Conservation (phyloP, 2,888 invertebrate species). For the Eupithecia vulgata region DNA sequence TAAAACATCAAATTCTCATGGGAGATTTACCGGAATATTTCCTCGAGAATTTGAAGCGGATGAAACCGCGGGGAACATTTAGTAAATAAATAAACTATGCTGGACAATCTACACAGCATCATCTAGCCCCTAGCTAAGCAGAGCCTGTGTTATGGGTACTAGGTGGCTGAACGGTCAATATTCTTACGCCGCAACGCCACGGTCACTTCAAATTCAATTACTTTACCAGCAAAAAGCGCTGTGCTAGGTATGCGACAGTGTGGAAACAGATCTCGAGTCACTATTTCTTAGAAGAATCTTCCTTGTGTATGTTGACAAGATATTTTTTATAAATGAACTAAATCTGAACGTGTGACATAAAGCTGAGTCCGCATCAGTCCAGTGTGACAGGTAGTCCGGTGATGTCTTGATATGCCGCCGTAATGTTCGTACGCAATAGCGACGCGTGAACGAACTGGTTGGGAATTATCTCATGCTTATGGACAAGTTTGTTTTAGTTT, state of each 20-base stretch:
- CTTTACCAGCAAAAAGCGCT: not conserved
- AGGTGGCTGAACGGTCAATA: no score
- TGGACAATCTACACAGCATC: no score
- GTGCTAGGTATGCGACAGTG: not conserved
- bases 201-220: no score
- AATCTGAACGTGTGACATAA: constrained; percentile 30
- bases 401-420: not conserved
- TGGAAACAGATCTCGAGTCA: not conserved
- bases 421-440: not conserved
- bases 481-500: not conserved
- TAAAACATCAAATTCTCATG: no score
- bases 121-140: no score
- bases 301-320: not conserved
- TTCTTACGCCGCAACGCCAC: no score
- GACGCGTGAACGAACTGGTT: constrained; percentile 6
- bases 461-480: constrained; percentile 31
- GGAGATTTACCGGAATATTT: no score
- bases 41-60: no score
- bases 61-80: no score
- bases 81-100: no score
- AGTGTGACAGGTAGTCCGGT: constrained; percentile 24
- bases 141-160: no score
- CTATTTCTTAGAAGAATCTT: not conserved
- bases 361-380: constrained; percentile 31
- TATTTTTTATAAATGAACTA: constrained; percentile 19